A percentile compares a stretch with the other conserved stretches of the same genome.
These are phyloP conservation scores for Zeugodacus cucurbitae DNA, from an alignment of 1,140 invertebrate genomes.

Conservation along the genomic window DNA sequence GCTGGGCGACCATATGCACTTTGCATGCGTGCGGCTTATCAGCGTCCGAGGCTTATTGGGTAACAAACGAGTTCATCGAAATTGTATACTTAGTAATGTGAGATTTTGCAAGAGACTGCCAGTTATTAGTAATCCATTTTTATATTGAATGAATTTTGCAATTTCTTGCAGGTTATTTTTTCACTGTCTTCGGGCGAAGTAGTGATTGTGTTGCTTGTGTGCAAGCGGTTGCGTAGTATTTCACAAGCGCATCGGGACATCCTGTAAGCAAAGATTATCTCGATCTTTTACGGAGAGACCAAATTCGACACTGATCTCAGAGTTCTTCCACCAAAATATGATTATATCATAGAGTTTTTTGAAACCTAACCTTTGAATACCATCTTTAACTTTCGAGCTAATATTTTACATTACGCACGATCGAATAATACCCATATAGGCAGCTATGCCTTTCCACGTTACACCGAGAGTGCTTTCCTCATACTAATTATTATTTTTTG, in stretches of 20 bases:
- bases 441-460: no score
- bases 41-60: background rate
- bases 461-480: no score
- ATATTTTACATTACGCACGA: no score
- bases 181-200: background rate
- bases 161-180: background rate
- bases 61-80: background rate
- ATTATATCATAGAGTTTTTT: no score
- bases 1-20: background rate
- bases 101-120: slow-evolving; percentile 6
- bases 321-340: no score
- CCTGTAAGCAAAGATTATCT: background rate
- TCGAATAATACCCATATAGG: no score
- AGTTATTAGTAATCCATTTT: background rate
- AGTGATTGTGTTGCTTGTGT: background rate
- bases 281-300: background rate
- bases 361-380: no score
- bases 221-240: background rate
- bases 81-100: slow-evolving; percentile 14
- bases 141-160: background rate
- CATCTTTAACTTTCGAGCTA: no score
- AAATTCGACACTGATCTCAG: background rate
- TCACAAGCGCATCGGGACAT: background rate
- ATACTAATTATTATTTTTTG: no score
- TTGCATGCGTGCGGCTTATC: slow-evolving; percentile 4